phyloP scores from a whole-genome alignment of 1,140 invertebrate species.

The roundworm (Caenorhabditis elegans) region DNA sequence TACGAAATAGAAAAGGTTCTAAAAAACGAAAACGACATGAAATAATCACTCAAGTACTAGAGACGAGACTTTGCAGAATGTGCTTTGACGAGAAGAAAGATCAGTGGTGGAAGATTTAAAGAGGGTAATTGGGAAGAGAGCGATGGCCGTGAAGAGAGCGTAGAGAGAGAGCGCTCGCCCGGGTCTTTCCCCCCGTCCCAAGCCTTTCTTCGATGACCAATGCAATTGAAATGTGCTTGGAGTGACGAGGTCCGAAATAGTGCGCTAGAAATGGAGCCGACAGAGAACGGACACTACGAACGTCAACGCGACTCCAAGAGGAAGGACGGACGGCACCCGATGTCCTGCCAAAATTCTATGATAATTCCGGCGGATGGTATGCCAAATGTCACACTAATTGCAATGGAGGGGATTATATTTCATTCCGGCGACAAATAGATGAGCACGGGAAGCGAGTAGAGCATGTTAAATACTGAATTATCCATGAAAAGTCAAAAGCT shows the following conservation, averaged over 20 bases:
- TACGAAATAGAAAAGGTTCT: neutral
- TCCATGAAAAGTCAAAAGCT: no score
- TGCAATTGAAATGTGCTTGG: slow-evolving; percentile 27
- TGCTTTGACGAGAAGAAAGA: neutral
- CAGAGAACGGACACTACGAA: slow-evolving; percentile 18
- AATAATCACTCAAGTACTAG: neutral
- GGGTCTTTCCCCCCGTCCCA: slow-evolving; percentile 16
- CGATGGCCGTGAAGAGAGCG: slow-evolving; percentile 2
- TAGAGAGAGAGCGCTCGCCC: slow-evolving; percentile 23
- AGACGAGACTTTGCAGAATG: neutral
- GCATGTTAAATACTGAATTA: no score
- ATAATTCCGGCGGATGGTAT: slow-evolving; percentile 24
- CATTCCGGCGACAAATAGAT: neutral
- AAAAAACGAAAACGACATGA: neutral
- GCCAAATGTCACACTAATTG: slow-evolving; percentile 33
- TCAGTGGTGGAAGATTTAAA: slow-evolving; percentile 19
- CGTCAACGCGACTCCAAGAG: neutral
- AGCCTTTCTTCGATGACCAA: slow-evolving; percentile 26
- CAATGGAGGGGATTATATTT: neutral
- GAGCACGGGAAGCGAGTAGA: neutral
- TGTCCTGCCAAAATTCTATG: slow-evolving; percentile 19
- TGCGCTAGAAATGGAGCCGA: neutral
- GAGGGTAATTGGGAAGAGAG: slow-evolving; percentile 28
- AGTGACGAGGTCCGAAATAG: neutral
- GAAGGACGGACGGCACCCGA: neutral